These are phyloP conservation scores for Natrix natrix DNA, from an alignment of 2,797 vertebrate genomes.

Conservation along the genomic window DNA sequence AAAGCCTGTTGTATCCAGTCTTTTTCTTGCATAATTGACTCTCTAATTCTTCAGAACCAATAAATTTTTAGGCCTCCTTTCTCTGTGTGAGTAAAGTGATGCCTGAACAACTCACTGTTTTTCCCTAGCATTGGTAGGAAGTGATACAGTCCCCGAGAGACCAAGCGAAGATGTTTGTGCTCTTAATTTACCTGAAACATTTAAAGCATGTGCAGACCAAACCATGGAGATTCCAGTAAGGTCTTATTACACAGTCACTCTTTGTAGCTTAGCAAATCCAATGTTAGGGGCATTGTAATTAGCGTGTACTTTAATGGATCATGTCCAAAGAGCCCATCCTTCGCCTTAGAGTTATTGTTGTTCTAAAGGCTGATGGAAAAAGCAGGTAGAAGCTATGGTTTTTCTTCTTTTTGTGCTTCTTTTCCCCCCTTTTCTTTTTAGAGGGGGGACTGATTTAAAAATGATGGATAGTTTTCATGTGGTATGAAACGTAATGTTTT, in stretches of 20 bases:
- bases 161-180: slow-evolving; percentile 32
- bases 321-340: slow-evolving; percentile 78
- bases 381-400: slow-evolving; percentile 79
- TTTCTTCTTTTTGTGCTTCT: neutral
- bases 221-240: slow-evolving; percentile 55
- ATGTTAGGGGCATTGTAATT: slow-evolving; percentile 78
- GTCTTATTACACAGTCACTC: slow-evolving; percentile 65
- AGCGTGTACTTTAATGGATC: slow-evolving; percentile 79
- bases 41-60: neutral
- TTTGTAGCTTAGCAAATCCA: slow-evolving; percentile 71
- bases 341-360: slow-evolving; percentile 78
- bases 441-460: slow-evolving; percentile 82
- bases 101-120: neutral
- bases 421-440: slow-evolving; percentile 48
- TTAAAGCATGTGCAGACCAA: slow-evolving; percentile 63
- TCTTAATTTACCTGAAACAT: slow-evolving; percentile 34
- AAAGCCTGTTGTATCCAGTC: neutral
- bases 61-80: neutral
- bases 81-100: neutral
- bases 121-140: neutral
- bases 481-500: slow-evolving; percentile 99
- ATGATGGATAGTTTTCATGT: slow-evolving; percentile 97
- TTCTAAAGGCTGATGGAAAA: slow-evolving; percentile 87
- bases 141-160: neutral
- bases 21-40: neutral